These are phyloP conservation scores for Carassius auratus DNA, from an alignment of 2,113 vertebrate genomes.

Conservation along the genomic window DNA sequence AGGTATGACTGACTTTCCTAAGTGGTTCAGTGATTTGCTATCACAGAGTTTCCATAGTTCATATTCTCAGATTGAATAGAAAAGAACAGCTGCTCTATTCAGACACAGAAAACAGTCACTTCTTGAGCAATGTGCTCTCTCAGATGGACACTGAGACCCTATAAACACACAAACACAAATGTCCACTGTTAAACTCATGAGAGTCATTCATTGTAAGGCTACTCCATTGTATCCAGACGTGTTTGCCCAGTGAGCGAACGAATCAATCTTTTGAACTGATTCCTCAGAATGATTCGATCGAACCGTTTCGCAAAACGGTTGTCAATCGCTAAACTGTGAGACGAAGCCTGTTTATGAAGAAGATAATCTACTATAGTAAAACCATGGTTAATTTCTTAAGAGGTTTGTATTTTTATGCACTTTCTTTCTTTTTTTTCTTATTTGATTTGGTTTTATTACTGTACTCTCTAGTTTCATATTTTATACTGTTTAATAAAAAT, in stretches of 20 bases:
- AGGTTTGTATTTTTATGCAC: background rate
- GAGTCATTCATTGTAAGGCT: background rate
- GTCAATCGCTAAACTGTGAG: background rate
- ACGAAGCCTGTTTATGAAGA: background rate
- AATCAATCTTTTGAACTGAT: constrained; percentile 10
- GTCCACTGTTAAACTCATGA: background rate
- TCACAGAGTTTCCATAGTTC: background rate
- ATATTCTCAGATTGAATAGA: background rate
- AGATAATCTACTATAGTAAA: too few relatives aligned
- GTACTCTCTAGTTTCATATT: background rate
- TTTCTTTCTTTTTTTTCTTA: too few relatives aligned
- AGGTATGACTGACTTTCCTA: background rate
- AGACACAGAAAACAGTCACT: background rate
- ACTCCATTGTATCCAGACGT: background rate
- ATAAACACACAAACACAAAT: background rate
- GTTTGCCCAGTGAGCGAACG: background rate
- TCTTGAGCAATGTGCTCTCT: constrained; percentile 10
- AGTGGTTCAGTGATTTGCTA: background rate
- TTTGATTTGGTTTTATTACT: too few relatives aligned
- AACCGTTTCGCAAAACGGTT: background rate
- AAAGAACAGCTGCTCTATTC: constrained; percentile 5
- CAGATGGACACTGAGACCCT: constrained; percentile 1
- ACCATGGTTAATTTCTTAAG: too few relatives aligned
- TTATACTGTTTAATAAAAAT: background rate
- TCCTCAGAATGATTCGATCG: background rate